phyloP scores from a whole-genome alignment of 2,113 vertebrate species.

The Andinoacara biseriatus region DNA sequence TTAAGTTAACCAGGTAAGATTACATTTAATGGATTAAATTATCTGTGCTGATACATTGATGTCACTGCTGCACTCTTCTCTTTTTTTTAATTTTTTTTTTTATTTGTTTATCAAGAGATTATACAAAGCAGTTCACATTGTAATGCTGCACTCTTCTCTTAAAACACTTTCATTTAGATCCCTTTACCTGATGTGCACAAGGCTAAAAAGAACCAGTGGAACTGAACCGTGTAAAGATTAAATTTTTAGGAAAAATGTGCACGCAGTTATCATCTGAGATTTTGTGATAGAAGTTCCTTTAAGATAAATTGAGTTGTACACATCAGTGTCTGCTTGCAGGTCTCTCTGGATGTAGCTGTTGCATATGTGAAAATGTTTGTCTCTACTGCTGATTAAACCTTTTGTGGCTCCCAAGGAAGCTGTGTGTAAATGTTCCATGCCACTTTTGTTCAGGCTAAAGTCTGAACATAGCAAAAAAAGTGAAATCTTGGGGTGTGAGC shows the following conservation, averaged over 20 bases:
- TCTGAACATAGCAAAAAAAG: neutral
- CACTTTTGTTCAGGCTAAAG: neutral
- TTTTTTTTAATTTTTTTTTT: too few relatives aligned
- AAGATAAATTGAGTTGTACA: neutral
- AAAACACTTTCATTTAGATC: neutral
- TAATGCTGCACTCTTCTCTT: neutral
- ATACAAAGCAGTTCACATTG: too few relatives aligned
- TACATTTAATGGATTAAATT: neutral
- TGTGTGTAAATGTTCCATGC: neutral
- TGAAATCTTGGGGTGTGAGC: too few relatives aligned
- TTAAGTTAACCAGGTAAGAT: conserved; percentile 99
- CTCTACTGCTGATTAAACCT: neutral
- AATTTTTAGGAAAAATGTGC: neutral
- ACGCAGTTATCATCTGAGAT: neutral
- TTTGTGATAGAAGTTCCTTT: too few relatives aligned
- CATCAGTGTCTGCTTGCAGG: neutral
- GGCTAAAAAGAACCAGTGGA: neutral
- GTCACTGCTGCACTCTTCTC: neutral
- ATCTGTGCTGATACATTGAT: neutral
- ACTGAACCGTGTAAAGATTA: neutral
- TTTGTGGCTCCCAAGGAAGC: neutral
- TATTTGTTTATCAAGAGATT: too few relatives aligned
- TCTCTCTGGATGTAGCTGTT: neutral
- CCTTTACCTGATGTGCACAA: neutral
- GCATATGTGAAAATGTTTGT: neutral